Evolutionary conservation across 2,797 vertebrate genomes (phyloP).

Genomic region (Urocyon cinereoargenteus): DNA sequence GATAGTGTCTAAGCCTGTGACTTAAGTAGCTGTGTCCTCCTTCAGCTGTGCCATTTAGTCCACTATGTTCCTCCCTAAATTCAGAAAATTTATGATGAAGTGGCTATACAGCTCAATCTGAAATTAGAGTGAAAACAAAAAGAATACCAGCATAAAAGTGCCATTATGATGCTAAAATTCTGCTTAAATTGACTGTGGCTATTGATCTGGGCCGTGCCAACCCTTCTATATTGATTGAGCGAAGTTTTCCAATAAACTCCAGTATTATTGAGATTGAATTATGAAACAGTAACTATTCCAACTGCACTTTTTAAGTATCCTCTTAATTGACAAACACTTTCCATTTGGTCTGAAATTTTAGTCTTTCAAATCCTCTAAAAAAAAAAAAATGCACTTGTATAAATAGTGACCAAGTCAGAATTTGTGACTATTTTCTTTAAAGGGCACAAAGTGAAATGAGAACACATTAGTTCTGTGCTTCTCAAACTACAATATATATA

Average conservation of each 20-base stretch:
- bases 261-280: background rate
- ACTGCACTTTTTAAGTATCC: background rate
- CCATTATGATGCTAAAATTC: background rate
- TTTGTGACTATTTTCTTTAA: background rate
- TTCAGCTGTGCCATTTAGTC: background rate
- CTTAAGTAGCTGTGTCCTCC: background rate
- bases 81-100: background rate
- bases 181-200: background rate
- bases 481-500: background rate
- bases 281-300: conserved; percentile 6
- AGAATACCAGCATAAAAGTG: background rate
- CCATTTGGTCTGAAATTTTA: conserved; percentile 1
- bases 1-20: background rate
- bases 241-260: background rate
- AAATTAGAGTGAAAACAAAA: background rate
- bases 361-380: conserved; percentile 47
- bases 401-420: background rate
- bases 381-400: background rate
- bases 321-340: conserved; percentile 38
- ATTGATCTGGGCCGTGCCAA: background rate
- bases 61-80: background rate
- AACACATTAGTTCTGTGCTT: background rate
- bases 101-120: background rate
- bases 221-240: background rate
- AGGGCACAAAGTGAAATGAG: background rate